Conservation (phyloP, 1,140 invertebrate species). For the Cephus cinctus region DNA sequence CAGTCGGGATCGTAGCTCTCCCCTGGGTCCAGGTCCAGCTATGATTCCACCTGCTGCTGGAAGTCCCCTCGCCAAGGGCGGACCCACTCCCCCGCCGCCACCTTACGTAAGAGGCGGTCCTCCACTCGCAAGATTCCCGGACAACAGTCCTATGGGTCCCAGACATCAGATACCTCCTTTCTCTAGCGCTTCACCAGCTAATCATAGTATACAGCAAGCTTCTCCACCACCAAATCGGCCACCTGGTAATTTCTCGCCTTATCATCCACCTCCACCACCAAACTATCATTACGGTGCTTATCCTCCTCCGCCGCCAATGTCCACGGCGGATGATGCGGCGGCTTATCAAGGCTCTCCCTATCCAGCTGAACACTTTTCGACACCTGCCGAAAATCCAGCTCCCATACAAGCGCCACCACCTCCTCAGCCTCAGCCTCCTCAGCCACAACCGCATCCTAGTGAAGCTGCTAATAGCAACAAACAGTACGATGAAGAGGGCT, state of each 20-base stretch:
- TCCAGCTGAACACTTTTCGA: conserved; percentile 46
- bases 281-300: conserved; percentile 57
- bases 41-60: conserved; percentile 48
- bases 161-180: conserved; percentile 50
- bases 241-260: conserved; percentile 51
- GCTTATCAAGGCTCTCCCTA: conserved; percentile 49
- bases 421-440: conserved; percentile 28
- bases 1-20: conserved; percentile 47
- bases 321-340: conserved; percentile 49
- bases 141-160: conserved; percentile 39
- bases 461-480: conserved; percentile 34
- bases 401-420: conserved; percentile 41
- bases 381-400: conserved; percentile 40
- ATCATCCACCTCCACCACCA: conserved; percentile 52
- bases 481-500: conserved; percentile 59
- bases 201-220: conserved; percentile 44
- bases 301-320: conserved; percentile 48
- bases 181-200: conserved; percentile 32
- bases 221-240: conserved; percentile 44
- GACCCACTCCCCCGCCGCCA: conserved; percentile 41
- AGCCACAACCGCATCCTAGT: conserved; percentile 22
- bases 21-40: conserved; percentile 33
- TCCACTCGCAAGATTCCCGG: conserved; percentile 36
- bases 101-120: conserved; percentile 40
- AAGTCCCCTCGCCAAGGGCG: conserved; percentile 47